Base-by-base conservation (phyloP, 2,113 vertebrate genomes). In the Petrocephalus microphthalmus region DNA sequence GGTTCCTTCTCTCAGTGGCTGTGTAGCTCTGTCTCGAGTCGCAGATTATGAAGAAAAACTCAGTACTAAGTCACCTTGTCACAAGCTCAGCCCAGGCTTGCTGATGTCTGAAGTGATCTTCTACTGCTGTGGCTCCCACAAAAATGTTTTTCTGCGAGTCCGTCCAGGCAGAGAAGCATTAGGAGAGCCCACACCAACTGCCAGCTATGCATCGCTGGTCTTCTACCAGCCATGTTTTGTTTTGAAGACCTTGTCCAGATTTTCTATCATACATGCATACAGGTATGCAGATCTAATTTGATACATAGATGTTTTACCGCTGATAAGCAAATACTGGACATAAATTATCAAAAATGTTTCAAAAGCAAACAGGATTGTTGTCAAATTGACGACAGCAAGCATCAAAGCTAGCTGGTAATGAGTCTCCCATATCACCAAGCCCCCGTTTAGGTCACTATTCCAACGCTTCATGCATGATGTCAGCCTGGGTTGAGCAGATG, bases 291-390 rank as follows among this genome's bases (percentile, higher is more conserved):
- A 92, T 94, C 91, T 91, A 92, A 91, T 94, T 94, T 91, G 90
- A 91, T 93, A 93, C 92, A 49, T 67, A 83, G 17, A 20, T 37
- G 87, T 92, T 81, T 91, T 93, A 92, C 94, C 91, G 92, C 94
- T 91, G 93, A 94, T 94, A 93, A 93, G 95, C 95, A 94, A 95
- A 94, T 93, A 95, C 92, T 91, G 91, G 91, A 94, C 93, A 92
- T 94, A 94, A 94, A 93, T 93, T 91, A 29, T 91, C 92, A 93
- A 95, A 95, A 95, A 94, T 93, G 91, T 90, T 89, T 93, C 94
- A 94, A 94, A 95, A 93, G 92, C 93, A 92, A 92, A 92, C 94
- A 93, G 93, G 92, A 94, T 91, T 89, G 91, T 92, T 20, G 89
- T 91, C 85, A 89, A 87, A 90, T 87, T 89, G 89, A 91, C 90